phyloP scores from a whole-genome alignment of 2,888 invertebrate genomes.

The Gibbula magus region DNA sequence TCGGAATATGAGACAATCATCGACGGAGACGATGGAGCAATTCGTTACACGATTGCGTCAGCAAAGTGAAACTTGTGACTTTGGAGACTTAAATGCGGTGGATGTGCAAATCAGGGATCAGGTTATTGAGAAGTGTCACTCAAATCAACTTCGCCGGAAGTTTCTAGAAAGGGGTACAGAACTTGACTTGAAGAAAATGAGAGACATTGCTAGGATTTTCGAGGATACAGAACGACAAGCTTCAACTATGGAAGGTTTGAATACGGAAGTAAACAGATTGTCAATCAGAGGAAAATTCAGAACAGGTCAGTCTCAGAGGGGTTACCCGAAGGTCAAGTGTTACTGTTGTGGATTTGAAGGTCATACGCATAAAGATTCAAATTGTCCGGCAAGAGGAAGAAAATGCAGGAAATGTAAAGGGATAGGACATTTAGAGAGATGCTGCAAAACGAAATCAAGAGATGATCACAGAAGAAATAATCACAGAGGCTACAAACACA shows the following conservation, averaged over 20 bases:
- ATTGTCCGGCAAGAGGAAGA: no score
- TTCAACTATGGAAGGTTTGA: not conserved
- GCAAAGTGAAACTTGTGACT: slow-evolving; percentile 24
- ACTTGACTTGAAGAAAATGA: slow-evolving; percentile 6
- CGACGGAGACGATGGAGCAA: slow-evolving; percentile 20
- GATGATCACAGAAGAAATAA: no score
- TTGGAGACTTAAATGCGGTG: not conserved
- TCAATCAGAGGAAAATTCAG: not conserved
- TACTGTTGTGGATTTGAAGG: not conserved
- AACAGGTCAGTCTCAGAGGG: not conserved
- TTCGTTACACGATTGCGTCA: slow-evolving; percentile 20
- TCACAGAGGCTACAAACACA: no score
- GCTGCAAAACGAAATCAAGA: no score
- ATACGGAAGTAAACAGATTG: not conserved
- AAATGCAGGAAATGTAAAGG: no score
- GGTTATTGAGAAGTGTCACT: slow-evolving; percentile 15
- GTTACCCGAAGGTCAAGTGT: not conserved
- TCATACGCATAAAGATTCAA: not conserved
- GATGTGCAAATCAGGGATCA: slow-evolving; percentile 24
- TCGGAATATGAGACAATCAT: not conserved
- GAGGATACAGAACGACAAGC: slow-evolving; percentile 19
- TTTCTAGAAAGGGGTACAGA: slow-evolving; percentile 9
- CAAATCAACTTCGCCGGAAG: not conserved
- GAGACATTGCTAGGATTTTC: not conserved
- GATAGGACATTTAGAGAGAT: no score